These are phyloP conservation scores for Rhagophthalmus giganteus DNA, from an alignment of 2,888 invertebrate species.

Conservation along the genomic window DNA sequence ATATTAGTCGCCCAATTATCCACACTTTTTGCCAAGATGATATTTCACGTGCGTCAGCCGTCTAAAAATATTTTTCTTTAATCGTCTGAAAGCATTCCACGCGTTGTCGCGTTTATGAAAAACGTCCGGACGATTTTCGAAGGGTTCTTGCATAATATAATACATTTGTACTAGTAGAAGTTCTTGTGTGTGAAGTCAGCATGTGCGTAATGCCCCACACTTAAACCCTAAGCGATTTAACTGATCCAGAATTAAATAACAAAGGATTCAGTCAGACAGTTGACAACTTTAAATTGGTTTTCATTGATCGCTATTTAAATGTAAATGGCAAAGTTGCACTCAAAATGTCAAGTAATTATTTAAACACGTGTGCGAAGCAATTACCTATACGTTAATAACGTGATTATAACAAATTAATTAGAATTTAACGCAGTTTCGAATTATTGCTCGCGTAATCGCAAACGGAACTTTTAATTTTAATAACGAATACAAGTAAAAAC, in stretches of 20 bases:
- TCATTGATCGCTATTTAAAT: constrained; percentile 56
- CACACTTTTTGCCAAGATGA: constrained; percentile 5
- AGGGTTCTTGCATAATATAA: constrained; percentile 4
- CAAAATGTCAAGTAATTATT: constrained; percentile 57
- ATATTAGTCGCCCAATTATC: constrained; percentile 15
- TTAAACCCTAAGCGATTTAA: constrained; percentile 48
- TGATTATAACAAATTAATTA: not conserved
- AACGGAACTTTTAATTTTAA: not conserved
- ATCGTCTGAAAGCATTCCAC: constrained; percentile 6
- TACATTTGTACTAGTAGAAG: constrained; percentile 4
- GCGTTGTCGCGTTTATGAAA: not conserved
- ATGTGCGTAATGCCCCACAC: constrained; percentile 39
- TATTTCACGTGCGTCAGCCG: constrained; percentile 1
- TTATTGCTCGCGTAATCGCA: not conserved
- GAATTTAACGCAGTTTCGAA: not conserved
- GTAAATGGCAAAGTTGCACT: constrained; percentile 56
- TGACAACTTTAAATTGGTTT: constrained; percentile 58
- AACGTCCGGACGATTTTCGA: constrained; percentile 1
- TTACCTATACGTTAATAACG: not conserved
- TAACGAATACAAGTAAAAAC: no score
- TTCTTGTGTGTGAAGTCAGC: constrained; percentile 48
- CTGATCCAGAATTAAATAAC: constrained; percentile 54
- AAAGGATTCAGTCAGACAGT: constrained; percentile 56
- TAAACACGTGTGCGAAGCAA: constrained; percentile 30
- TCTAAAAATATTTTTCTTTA: constrained; percentile 13